Evolutionary conservation across 2,888 invertebrate species (phyloP).

Genomic region (Chelonus formosanus): DNA sequence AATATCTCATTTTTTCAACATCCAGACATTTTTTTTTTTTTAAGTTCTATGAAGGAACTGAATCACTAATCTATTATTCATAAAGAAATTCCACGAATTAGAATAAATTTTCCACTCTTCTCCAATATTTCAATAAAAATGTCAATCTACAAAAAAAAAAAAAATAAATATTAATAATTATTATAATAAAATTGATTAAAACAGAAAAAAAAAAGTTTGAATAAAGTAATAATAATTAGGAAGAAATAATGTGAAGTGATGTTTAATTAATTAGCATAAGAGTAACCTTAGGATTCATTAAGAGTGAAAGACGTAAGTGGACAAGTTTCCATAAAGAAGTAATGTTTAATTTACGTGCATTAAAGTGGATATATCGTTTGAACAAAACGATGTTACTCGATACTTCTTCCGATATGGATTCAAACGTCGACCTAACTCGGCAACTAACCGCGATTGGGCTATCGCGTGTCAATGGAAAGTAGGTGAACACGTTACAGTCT

Average conservation of each 20-base stretch:
- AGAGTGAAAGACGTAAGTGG: background rate
- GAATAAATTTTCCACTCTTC: too few relatives aligned
- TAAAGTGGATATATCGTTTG: constrained; percentile 24
- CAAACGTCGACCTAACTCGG: constrained; percentile 23
- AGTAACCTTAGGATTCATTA: too few relatives aligned
- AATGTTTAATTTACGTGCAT: constrained; percentile 19
- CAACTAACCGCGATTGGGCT: constrained; percentile 29
- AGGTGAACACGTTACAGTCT: constrained; percentile 31
- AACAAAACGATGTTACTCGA: constrained; percentile 19
- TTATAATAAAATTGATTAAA: background rate
- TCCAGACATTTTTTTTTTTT: too few relatives aligned
- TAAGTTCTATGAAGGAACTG: too few relatives aligned
- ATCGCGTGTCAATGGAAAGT: constrained; percentile 37
- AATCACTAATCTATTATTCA: too few relatives aligned
- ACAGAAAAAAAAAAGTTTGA: background rate
- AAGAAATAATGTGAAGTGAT: background rate
- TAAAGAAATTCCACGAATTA: too few relatives aligned
- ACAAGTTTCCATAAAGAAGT: background rate
- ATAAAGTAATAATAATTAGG: background rate
- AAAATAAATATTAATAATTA: too few relatives aligned
- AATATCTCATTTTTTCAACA: background rate
- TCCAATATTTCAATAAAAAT: too few relatives aligned
- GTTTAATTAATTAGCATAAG: constrained; percentile 2
- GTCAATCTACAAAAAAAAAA: too few relatives aligned
- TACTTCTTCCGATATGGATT: constrained; percentile 25